These are phyloP conservation scores for Pelochelys cantorii DNA, from an alignment of 2,797 vertebrate genomes.

Conservation along the genomic window DNA sequence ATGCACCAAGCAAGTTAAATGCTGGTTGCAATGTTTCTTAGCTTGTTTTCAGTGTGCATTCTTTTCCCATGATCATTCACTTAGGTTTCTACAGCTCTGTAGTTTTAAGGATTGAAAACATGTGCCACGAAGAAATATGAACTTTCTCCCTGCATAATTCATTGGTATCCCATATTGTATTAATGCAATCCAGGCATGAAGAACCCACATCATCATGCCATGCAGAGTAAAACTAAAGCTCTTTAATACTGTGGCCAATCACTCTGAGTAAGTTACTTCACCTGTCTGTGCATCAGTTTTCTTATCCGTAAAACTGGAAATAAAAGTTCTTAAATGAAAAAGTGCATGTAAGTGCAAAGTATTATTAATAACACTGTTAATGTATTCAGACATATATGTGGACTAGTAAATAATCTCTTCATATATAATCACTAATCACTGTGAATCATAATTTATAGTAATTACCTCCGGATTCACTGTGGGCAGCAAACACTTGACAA, in stretches of 20 bases:
- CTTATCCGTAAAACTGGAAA: not conserved
- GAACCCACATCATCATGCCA: not conserved
- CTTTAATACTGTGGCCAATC: not conserved
- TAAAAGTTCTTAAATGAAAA: constrained; percentile 13
- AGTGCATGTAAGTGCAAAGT: not conserved
- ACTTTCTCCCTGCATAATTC: not conserved
- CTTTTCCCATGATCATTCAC: not conserved
- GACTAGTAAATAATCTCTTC: not conserved
- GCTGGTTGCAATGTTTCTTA: not conserved
- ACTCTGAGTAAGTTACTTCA: constrained; percentile 1
- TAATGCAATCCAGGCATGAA: not conserved
- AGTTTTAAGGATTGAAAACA: not conserved
- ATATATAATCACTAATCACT: not conserved
- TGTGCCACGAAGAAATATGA: not conserved
- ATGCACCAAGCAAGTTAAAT: not conserved
- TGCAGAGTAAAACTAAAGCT: not conserved
- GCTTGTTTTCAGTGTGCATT: not conserved
- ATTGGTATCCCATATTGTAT: not conserved
- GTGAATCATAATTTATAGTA: not conserved
- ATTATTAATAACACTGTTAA: not conserved
- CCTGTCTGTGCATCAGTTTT: not conserved
- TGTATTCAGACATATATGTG: not conserved
- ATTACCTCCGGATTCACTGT: constrained; percentile 22
- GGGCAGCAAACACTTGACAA: not conserved
- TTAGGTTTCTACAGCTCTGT: not conserved